Evolutionary conservation across 2,888 invertebrate species (phyloP).

Genomic region (Brenthis ino): DNA sequence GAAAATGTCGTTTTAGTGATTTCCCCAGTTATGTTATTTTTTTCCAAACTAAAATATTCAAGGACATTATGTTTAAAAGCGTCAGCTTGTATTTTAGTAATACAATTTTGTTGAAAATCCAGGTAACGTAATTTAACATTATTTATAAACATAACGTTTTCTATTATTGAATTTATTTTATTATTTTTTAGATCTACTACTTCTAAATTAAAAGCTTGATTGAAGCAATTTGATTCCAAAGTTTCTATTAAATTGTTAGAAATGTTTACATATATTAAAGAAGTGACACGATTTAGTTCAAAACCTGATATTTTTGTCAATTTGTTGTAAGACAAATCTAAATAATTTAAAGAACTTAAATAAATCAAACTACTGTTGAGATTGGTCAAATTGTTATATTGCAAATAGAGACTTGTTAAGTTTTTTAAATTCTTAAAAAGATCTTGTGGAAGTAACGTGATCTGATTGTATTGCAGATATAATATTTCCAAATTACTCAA

Average conservation of each 20-base stretch:
- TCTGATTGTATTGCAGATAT: conserved; percentile 56
- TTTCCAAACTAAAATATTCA: conserved; percentile 55
- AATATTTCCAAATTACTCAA: conserved; percentile 51
- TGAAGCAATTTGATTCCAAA: conserved; percentile 62
- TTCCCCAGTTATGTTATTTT: conserved; percentile 56
- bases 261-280: conserved; percentile 57
- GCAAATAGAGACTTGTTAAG: conserved; percentile 51
- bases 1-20: conserved; percentile 55
- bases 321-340: conserved; percentile 60
- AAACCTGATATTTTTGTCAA: conserved; percentile 53
- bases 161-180: conserved; percentile 53
- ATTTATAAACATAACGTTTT: conserved; percentile 57
- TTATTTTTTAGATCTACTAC: conserved; percentile 62
- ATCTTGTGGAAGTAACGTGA: conserved; percentile 52
- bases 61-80: conserved; percentile 57
- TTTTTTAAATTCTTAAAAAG: conserved; percentile 52
- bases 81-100: conserved; percentile 54
- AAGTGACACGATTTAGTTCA: conserved; percentile 56
- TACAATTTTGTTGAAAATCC: conserved; percentile 57
- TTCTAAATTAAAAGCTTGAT: conserved; percentile 52
- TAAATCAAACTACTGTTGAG: conserved; percentile 57
- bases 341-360: conserved; percentile 51
- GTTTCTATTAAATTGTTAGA: conserved; percentile 59
- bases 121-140: conserved; percentile 56
- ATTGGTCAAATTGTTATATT: conserved; percentile 54